Conservation (phyloP, 1,140 invertebrate genomes). For the Brevipalpus yothersi region DNA sequence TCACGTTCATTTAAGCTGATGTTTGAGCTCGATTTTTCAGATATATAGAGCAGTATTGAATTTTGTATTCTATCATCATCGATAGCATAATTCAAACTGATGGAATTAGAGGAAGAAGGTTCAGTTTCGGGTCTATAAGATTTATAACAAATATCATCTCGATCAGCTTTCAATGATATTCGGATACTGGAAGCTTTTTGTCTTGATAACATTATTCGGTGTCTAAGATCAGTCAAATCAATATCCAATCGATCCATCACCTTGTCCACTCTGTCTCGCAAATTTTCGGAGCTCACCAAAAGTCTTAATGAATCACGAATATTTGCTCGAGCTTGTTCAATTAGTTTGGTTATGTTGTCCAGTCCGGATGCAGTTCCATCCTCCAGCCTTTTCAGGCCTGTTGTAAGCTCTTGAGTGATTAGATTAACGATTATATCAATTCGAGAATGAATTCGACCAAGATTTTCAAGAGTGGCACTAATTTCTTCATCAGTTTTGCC, state of each 20-base stretch:
- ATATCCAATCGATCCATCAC: constrained; percentile 21
- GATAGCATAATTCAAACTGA: constrained; percentile 38
- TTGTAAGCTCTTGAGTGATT: constrained; percentile 13
- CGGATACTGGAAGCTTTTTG: constrained; percentile 56
- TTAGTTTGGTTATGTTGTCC: constrained; percentile 14
- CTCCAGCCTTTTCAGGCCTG: constrained; percentile 15
- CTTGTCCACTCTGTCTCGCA: constrained; percentile 11
- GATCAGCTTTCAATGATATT: constrained; percentile 35
- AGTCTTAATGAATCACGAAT: constrained; percentile 12
- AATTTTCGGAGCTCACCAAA: constrained; percentile 11
- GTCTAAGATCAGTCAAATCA: constrained; percentile 36
- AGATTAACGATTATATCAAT: constrained; percentile 10
- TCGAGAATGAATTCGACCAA: constrained; percentile 4
- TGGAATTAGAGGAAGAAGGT: constrained; percentile 38
- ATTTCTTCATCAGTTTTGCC: constrained; percentile 1
- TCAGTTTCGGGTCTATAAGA: constrained; percentile 37
- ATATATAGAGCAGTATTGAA: constrained; percentile 37
- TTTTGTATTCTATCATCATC: constrained; percentile 28
- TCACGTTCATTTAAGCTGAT: constrained; percentile 22
- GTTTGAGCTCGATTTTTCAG: constrained; percentile 15
- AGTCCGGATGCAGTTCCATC: constrained; percentile 14
- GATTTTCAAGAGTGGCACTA: background rate
- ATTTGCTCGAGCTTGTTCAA: constrained; percentile 22
- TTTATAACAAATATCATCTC: constrained; percentile 35
- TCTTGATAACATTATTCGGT: constrained; percentile 45